Base-by-base conservation (phyloP, 2,888 invertebrate species). In the Gymnosoma rotundatum region DNA sequence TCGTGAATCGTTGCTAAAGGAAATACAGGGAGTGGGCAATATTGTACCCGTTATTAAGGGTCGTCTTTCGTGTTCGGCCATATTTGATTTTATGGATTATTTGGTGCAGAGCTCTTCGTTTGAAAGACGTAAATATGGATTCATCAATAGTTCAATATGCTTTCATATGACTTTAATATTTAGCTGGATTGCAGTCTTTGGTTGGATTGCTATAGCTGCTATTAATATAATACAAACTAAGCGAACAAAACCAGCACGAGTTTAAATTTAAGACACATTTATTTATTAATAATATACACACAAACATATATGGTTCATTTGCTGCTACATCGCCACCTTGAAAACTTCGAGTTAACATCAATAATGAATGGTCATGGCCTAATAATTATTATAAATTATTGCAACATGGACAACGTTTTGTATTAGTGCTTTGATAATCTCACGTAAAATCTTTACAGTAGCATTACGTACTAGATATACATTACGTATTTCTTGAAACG, bases 81-180 rank as follows among this genome's bases (percentile, higher is more conserved):
- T 96, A 67, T 95, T 94, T 87, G 97, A 97, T 92, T 97, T 96
- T 90, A 96, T 97, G 96, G 97, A 97, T 90, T 97, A 96, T 88
- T 92, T 97, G 81, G 95, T 96, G 83, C 95, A 95, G 69, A 95
- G 95, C 87, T 91, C 92, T 18, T 93, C 94, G 0, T 94, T 94
- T 67, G 94, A 94, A 86, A 94, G 94, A 87, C 93, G 95, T 32
- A 93, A 95, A 48, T 94, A 94, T 12, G 94, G 94, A 66, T 94
- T 94, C 86, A 96, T 97, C 54, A 95, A 97, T 89, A 96, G 96
- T 0, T 95, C 95, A 0, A 89, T 94, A 5, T 93, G 95, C 14
- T 92, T 96, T 70, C 94, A 95, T 78, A 89, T 96, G 36, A 95
- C 96, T 0, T 91, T 97, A 10, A 88, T 94, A 16, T 91, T 94